A percentile compares a stretch with the other conserved stretches of the same genome.
These are phyloP conservation scores for Galerucella calmariensis DNA, from an alignment of 2,888 invertebrate species.

Conservation along the genomic window DNA sequence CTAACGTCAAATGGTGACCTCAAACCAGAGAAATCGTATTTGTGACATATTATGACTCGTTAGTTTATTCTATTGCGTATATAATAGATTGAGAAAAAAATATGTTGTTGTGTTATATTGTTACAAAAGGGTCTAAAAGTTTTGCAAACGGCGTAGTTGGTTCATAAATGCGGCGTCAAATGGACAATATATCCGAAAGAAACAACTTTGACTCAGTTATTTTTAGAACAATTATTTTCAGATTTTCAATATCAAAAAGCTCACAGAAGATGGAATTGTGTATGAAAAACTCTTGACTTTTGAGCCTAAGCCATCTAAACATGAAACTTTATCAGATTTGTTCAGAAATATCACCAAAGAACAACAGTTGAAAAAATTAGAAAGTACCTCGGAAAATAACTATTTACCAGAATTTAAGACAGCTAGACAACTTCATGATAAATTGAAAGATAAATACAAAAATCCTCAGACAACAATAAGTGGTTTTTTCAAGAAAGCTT, in stretches of 20 bases:
- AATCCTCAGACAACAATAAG: constrained; percentile 40
- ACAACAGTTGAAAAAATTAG: constrained; percentile 46
- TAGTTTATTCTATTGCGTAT: constrained; percentile 1
- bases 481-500: constrained; percentile 40
- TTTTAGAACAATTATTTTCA: constrained; percentile 61
- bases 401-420: constrained; percentile 41
- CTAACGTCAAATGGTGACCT: constrained; percentile 11
- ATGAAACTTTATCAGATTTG: constrained; percentile 67
- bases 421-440: constrained; percentile 46
- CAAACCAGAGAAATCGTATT: constrained; percentile 1
- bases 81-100: not conserved
- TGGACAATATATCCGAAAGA: constrained; percentile 40
- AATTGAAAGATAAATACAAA: constrained; percentile 25
- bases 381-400: constrained; percentile 27
- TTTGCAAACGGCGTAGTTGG: not conserved
- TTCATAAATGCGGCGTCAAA: constrained; percentile 37
- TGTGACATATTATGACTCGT: constrained; percentile 14
- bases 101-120: constrained; percentile 8
- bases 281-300: constrained; percentile 69
- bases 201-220: constrained; percentile 50
- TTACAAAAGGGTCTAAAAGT: constrained; percentile 1
- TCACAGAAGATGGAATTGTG: constrained; percentile 65
- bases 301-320: constrained; percentile 67
- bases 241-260: constrained; percentile 73
- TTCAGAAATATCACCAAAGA: constrained; percentile 63